Percentiles rank a stretch among this genome's conserved stretches.
Conservation (phyloP, 2,113 vertebrate genomes). For the Heterocephalus glaber region DNA sequence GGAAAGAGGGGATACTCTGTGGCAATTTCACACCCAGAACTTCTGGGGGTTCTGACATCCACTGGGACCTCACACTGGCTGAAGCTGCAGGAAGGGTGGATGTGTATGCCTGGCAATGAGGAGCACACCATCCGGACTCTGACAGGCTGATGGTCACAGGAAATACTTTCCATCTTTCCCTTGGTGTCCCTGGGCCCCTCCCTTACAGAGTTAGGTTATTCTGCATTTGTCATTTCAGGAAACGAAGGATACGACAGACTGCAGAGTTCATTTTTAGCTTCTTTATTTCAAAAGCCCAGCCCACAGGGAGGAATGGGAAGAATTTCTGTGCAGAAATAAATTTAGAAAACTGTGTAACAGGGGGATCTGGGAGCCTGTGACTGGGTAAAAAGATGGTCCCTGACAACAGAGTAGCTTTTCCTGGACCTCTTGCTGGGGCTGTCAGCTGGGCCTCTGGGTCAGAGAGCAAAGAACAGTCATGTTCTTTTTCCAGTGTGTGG, state of each 20-base stretch:
- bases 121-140: neutral
- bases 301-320: slow-evolving; percentile 65
- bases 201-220: neutral
- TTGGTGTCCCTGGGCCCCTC: neutral
- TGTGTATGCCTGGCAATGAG: neutral
- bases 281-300: slow-evolving; percentile 55
- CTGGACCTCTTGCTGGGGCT: neutral
- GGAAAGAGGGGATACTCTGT: neutral
- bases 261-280: slow-evolving; percentile 66
- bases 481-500: neutral
- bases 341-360: slow-evolving; percentile 51
- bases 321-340: slow-evolving; percentile 57
- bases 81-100: neutral
- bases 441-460: neutral
- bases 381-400: neutral
- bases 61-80: neutral
- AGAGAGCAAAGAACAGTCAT: neutral
- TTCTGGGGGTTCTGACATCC: neutral
- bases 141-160: neutral
- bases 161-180: neutral
- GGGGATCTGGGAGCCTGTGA: slow-evolving; percentile 22
- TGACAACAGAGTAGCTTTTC: neutral
- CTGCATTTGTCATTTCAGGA: slow-evolving; percentile 24
- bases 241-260: slow-evolving; percentile 57
- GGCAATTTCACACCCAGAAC: neutral